Percentiles rank a stretch among this genome's conserved stretches.
Evolutionary conservation across 2,888 invertebrate species (phyloP).

Genomic region (Busseola fusca): DNA sequence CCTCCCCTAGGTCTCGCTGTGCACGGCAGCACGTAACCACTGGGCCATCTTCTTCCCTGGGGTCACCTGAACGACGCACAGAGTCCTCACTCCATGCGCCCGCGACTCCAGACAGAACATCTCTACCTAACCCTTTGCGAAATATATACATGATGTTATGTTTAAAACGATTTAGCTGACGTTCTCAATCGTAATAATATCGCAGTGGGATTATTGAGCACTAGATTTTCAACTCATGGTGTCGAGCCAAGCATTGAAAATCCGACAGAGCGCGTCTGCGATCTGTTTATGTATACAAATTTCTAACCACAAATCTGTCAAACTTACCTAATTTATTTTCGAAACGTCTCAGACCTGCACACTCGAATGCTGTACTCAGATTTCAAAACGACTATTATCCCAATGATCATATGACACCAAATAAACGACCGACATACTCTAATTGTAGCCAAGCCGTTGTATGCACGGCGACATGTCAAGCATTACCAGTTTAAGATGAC

Average conservation of each 20-base stretch:
- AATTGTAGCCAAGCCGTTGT: not conserved
- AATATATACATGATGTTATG: not conserved
- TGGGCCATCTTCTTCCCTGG: too few relatives aligned
- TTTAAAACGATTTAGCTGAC: not conserved
- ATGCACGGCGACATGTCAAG: not conserved
- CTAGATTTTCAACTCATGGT: too few relatives aligned
- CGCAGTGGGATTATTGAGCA: too few relatives aligned
- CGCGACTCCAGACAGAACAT: too few relatives aligned
- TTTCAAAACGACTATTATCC: conserved; percentile 1
- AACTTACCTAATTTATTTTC: not conserved
- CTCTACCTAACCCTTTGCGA: not conserved
- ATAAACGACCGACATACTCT: not conserved
- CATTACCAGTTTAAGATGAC: not conserved
- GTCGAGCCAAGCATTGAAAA: too few relatives aligned
- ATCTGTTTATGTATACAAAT: not conserved
- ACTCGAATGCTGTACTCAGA: not conserved
- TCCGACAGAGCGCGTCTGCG: not conserved
- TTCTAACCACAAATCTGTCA: not conserved
- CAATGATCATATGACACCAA: conserved; percentile 19
- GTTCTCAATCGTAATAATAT: too few relatives aligned
- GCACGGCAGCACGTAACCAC: too few relatives aligned
- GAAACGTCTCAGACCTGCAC: not conserved
- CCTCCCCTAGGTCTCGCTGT: too few relatives aligned
- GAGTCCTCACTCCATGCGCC: too few relatives aligned
- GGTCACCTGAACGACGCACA: too few relatives aligned